These are phyloP conservation scores for Craseonycteris thonglongyai DNA, from an alignment of 2,113 vertebrate genomes.

Conservation along the genomic window DNA sequence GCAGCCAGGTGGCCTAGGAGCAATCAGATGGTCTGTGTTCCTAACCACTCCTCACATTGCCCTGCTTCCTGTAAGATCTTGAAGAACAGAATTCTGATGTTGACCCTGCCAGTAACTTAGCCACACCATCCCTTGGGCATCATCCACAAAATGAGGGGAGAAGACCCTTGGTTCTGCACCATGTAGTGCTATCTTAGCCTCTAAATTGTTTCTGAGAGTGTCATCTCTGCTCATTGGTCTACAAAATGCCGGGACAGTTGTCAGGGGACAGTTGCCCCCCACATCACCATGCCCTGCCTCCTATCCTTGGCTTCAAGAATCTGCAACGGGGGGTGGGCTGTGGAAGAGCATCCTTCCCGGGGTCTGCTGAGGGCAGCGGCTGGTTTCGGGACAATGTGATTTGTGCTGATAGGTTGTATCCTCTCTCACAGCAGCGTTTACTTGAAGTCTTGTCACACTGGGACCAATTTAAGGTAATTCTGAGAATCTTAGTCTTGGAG, in stretches of 20 bases:
- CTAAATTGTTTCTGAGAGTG: neutral
- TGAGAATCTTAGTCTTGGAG: neutral
- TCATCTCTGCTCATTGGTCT: neutral
- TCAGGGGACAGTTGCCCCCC: neutral
- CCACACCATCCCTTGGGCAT: neutral
- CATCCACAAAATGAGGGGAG: neutral
- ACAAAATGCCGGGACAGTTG: neutral
- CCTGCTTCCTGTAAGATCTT: neutral
- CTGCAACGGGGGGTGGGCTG: neutral
- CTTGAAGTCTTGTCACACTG: neutral
- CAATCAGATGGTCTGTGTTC: neutral
- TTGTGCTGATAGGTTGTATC: fast-evolving
- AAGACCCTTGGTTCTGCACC: neutral
- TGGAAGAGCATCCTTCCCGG: neutral
- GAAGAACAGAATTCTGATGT: neutral
- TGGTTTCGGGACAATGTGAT: neutral
- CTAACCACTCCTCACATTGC: neutral
- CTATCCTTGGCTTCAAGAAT: neutral
- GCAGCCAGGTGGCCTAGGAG: neutral
- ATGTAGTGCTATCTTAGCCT: neutral
- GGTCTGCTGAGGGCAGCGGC: neutral
- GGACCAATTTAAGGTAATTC: neutral
- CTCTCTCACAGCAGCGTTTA: neutral
- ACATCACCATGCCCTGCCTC: neutral
- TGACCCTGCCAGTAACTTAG: neutral